Evolutionary conservation across 1,140 invertebrate species (phyloP), one percentile per base, ranked within the genome.

Genomic region (Papilio dardanus): DNA sequence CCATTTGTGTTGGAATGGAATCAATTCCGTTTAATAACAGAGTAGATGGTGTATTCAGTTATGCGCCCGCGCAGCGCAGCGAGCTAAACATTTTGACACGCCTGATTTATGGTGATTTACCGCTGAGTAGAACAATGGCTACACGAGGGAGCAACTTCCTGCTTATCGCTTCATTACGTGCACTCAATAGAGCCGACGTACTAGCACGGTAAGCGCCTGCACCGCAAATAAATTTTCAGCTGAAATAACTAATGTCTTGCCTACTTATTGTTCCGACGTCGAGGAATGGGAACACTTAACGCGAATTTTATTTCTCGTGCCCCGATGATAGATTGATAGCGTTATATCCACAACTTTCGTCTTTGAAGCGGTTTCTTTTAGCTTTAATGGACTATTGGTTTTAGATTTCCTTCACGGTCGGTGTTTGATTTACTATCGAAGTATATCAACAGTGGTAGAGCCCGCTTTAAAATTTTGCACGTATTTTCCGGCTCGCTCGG

Each of bases 71-170:
- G 76, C 71, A 66, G 71, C 68, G 85, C 82, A 81, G 77, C 74
- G 66, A 79, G 71, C 79, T 77, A 80, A 87, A 85, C 83, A 80
- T 88, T 86, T 85, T 81, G 85, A 85, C 83, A 80, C 62, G 79
- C 74, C 42, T 81, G 82, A 85, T 87, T 84, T 84, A 85, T 80
- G 77, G 58, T 83, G 79, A 86, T 85, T 85, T 85, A 85, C 83
- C 83, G 74, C 77, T 82, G 75, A 77, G 68, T 80, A 65, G 78
- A 75, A 74, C 46, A 69, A 75, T 75, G 69, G 28, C 28, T 19
- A 50, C 28, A 50, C 42, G 50, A 28, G 42, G 8, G 33, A 30
- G 69, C 67, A 71, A 69, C 68, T 75, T 78, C 77, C 77, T 75
- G 77, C 46, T 50, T 33, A 68, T 68, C 33, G 33, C 66, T 54